Percentiles rank a stretch among this genome's conserved stretches.
Conservation (phyloP, 2,113 vertebrate species). For the Trichechus manatus region DNA sequence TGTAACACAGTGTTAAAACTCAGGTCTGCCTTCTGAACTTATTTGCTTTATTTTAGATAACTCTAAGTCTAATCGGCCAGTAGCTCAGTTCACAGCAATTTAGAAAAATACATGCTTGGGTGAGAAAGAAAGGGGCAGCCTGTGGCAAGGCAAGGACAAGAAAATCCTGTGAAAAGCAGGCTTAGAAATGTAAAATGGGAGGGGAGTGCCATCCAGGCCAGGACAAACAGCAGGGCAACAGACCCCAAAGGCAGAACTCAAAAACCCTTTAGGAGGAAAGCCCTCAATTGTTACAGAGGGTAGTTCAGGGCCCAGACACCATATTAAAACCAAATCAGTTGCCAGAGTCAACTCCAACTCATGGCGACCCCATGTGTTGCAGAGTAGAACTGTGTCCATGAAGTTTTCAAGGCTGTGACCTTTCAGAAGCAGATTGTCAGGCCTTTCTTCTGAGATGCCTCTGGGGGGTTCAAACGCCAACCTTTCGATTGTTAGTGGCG, state of each 20-base stretch:
- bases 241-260: neutral
- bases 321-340: no score
- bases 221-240: neutral
- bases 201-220: neutral
- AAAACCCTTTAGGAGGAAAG: neutral
- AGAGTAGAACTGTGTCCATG: neutral
- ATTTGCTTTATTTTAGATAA: neutral
- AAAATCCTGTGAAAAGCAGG: slow-evolving; percentile 7
- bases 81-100: neutral
- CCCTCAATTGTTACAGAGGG: neutral
- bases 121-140: neutral
- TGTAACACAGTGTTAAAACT: neutral
- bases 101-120: neutral
- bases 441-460: neutral
- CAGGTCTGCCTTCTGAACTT: neutral
- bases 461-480: neutral
- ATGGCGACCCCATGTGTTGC: no score
- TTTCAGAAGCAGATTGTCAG: neutral
- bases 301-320: no score
- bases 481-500: neutral
- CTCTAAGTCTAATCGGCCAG: neutral
- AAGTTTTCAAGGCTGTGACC: neutral
- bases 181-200: neutral
- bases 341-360: no score
- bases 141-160: neutral